Percentiles rank a stretch among this genome's conserved stretches.
phyloP scores from a whole-genome alignment of 2,888 invertebrate genomes.

The Latrodectus hesperus region DNA sequence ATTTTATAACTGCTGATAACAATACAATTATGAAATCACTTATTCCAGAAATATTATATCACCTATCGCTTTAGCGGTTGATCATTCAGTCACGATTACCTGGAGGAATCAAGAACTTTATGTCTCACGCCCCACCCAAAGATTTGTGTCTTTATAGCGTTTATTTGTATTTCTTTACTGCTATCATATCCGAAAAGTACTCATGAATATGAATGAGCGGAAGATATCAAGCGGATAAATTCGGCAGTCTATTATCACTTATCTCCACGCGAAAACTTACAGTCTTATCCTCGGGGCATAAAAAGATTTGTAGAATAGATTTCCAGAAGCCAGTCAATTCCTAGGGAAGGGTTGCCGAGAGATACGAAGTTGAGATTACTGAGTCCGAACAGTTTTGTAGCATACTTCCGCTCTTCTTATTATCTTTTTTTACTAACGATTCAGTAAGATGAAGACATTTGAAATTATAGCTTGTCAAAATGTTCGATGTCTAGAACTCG shows the following conservation, averaged over 20 bases:
- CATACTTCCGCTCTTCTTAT: background rate
- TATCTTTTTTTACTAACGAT: background rate
- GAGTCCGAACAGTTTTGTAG: background rate
- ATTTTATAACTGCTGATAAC: too few relatives aligned
- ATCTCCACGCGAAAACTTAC: background rate
- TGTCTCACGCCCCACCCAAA: too few relatives aligned
- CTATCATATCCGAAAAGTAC: background rate
- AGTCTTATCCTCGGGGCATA: background rate
- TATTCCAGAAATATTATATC: too few relatives aligned
- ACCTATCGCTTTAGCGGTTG: too few relatives aligned
- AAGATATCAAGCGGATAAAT: background rate
- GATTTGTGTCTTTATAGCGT: too few relatives aligned
- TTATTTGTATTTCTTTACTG: background rate
- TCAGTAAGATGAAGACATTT: background rate
- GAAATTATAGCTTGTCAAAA: background rate
- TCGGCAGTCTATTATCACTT: constrained; percentile 2
- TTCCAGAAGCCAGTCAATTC: background rate
- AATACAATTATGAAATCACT: too few relatives aligned
- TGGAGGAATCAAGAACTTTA: too few relatives aligned
- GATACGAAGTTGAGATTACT: background rate
- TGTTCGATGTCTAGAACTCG: too few relatives aligned
- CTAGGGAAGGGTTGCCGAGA: background rate
- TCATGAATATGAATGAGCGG: background rate
- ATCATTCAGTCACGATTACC: too few relatives aligned
- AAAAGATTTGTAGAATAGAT: constrained; percentile 1